phyloP scores from a whole-genome alignment of 2,888 invertebrate species.

The Gasteruption jaculator region DNA sequence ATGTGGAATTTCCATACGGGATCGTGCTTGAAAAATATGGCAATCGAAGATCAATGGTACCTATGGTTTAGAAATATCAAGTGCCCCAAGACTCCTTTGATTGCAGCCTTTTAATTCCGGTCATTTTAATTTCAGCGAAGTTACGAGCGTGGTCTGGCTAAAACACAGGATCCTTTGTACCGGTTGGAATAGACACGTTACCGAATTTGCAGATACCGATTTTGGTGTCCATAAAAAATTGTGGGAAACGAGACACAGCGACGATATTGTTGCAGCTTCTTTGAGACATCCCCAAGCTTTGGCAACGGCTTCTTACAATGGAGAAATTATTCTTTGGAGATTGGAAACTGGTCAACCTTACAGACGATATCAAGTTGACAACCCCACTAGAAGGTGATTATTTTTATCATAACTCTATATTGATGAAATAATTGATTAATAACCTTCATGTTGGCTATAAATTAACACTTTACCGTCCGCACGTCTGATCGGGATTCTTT shows the following conservation, averaged over 20 bases:
- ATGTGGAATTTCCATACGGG: conserved; percentile 85
- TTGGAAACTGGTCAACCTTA: conserved; percentile 77
- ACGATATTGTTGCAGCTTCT: conserved; percentile 71
- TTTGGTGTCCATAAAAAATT: conserved; percentile 60
- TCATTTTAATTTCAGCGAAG: conserved; percentile 53
- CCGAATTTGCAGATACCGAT: conserved; percentile 62
- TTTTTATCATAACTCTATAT: not conserved
- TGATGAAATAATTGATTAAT: not conserved
- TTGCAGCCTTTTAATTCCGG: conserved; percentile 16
- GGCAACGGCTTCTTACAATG: conserved; percentile 73
- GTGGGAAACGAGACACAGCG: conserved; percentile 70
- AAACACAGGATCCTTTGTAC: conserved; percentile 65
- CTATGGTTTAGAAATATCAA: conserved; percentile 37
- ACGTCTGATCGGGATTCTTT: too few species aligned
- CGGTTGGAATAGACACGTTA: conserved; percentile 74
- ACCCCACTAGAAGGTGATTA: conserved; percentile 44
- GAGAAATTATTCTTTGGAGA: conserved; percentile 78
- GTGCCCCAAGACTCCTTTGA: not conserved
- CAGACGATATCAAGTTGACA: conserved; percentile 41
- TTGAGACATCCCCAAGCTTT: conserved; percentile 61
- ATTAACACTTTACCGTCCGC: too few species aligned
- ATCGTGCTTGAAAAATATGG: conserved; percentile 66
- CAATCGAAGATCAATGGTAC: conserved; percentile 60
- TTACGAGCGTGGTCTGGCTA: conserved; percentile 56
- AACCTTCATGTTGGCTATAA: not conserved